Conservation (phyloP, 2,797 vertebrate species). For the Squalus acanthias region DNA sequence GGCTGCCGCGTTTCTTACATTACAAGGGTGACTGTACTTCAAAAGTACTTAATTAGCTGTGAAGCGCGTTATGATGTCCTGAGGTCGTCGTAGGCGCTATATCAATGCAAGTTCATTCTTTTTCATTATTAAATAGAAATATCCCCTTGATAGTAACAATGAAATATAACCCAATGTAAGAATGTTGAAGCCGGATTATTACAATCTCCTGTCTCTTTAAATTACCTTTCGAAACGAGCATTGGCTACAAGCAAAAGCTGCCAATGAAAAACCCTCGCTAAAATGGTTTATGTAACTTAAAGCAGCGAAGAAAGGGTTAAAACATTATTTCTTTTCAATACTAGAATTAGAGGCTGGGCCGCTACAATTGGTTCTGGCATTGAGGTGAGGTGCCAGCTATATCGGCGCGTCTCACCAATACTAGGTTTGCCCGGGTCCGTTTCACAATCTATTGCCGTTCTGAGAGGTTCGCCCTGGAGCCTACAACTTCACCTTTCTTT, state of each 20-base stretch:
- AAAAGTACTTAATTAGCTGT: neutral
- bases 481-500: too few species aligned
- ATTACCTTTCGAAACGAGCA: neutral
- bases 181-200: neutral
- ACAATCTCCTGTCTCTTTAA: neutral
- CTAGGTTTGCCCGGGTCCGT: too few species aligned
- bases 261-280: neutral
- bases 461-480: too few species aligned
- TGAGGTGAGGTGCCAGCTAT: too few species aligned
- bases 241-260: neutral
- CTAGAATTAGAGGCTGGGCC: too few species aligned
- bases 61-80: neutral
- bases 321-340: too few species aligned
- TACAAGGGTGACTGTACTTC: neutral
- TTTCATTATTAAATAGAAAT: neutral
- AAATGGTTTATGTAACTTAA: too few species aligned
- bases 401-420: too few species aligned
- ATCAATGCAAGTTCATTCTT: neutral
- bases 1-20: neutral
- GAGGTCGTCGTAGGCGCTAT: too few species aligned
- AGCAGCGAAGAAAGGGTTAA: too few species aligned
- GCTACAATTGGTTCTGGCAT: too few species aligned
- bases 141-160: neutral
- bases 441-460: too few species aligned
- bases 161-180: neutral